Evolutionary conservation across 2,888 invertebrate species (phyloP), one percentile per base, ranked within the genome.

Genomic region (Caenorhabditis macrosperma): DNA sequence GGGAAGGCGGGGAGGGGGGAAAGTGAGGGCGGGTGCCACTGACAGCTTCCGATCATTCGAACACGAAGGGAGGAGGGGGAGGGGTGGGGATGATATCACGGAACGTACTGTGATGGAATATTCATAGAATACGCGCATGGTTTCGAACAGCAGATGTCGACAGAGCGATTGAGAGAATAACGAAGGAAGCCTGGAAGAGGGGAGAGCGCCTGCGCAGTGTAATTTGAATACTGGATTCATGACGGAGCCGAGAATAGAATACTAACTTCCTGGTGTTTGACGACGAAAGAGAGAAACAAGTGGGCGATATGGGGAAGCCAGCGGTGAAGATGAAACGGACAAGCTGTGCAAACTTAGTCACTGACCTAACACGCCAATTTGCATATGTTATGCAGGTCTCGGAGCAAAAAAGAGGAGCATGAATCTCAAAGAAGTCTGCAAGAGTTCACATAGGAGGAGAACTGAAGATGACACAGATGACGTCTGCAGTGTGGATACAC

Each of bases 131-230:
- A 38, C 38, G 38, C n/a, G n/a, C n/a, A 59, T 48, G 50, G 35
- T 48, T 60, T 48, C 24, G 52, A 60, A 69, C 52, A 60, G 41
- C 69, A 69, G 38, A 71, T 71, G 71, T 63, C 46, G 64, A 69
- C 44, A 50, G 22, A 17, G 60, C n/a, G 30, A 20, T 1, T 41
- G 28, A 50, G 48, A 30, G 44, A 33, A 46, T 30, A 33, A 61
- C 41, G 26, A 46, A 46, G 71, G 24, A 26, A 30, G 57, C 50
- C 48, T n/a, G n/a, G n/a, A 28, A 30, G 33, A 30, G 50, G 60
- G 24, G 55, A 55, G 28, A 66, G 38, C 24, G 33, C 44, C n/a
- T n/a, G n/a, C n/a, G n/a, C n/a, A n/a, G 17, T 71, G 61, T 63
- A 63, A 63, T 72, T 57, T 55, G 63, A 63, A 63, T 63, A 72